A percentile compares a stretch with the other conserved stretches of the same genome.
Conservation (phyloP, 2,888 invertebrate genomes). For the Cosmia pyralina region DNA sequence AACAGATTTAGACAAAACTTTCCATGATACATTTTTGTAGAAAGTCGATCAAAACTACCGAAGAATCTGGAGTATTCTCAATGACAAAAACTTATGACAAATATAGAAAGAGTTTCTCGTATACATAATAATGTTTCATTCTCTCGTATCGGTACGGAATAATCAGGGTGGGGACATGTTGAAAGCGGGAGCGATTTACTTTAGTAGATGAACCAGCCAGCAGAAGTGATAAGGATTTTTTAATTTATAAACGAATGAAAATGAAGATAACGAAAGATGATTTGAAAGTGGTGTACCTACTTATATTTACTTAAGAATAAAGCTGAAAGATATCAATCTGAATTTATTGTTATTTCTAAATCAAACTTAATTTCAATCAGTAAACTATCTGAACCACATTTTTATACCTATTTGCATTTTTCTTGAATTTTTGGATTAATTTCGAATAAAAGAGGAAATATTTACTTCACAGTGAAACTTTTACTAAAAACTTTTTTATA, state of each 20-base stretch:
- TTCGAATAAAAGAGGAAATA: background rate
- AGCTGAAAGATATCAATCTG: background rate
- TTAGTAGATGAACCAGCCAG: conserved; percentile 21
- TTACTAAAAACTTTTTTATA: background rate
- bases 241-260: background rate
- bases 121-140: conserved; percentile 37
- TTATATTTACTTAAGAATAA: conserved; percentile 29
- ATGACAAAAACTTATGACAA: conserved; percentile 41
- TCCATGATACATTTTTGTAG: background rate
- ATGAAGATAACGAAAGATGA: conserved; percentile 17
- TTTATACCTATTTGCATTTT: background rate
- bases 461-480: background rate
- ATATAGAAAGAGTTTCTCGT: conserved; percentile 35
- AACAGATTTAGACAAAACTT: conserved; percentile 6
- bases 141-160: conserved; percentile 53
- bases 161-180: conserved; percentile 42
- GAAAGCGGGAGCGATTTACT: conserved; percentile 48
- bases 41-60: conserved; percentile 28
- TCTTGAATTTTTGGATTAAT: background rate
- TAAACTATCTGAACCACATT: background rate
- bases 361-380: background rate
- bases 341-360: background rate
- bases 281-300: conserved; percentile 27
- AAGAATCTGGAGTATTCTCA: conserved; percentile 10
- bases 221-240: background rate